Percentiles rank a stretch among this genome's conserved stretches.
Conservation (phyloP, 2,797 vertebrate species). For the Sus cebifrons region DNA sequence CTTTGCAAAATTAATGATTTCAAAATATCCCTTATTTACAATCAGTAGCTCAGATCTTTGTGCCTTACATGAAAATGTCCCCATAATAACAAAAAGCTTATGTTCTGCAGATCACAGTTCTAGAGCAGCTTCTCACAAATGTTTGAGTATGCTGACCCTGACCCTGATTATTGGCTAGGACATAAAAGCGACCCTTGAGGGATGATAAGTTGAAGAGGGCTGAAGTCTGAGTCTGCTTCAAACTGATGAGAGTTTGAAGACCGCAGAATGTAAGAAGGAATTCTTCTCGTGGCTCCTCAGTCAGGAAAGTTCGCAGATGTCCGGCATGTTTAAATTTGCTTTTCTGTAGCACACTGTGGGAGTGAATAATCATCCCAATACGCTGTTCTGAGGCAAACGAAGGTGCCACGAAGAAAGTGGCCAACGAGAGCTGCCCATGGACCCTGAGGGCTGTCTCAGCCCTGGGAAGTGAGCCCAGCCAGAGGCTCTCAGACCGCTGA, state of each 20-base stretch:
- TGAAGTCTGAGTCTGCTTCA: not conserved
- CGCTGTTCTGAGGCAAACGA: not conserved
- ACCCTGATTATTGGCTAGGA: not conserved
- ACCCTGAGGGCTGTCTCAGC: fast-evolving
- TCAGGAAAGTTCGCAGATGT: not conserved
- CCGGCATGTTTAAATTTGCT: not conserved
- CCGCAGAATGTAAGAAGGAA: not conserved
- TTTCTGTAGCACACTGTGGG: not conserved
- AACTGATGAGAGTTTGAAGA: not conserved
- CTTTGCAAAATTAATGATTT: not conserved
- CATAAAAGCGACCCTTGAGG: not conserved
- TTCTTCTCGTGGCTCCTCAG: not conserved
- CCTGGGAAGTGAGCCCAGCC: fast-evolving
- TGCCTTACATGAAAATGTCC: not conserved
- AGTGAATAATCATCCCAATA: too few species aligned
- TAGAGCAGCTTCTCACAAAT: not conserved
- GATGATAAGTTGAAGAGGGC: too few species aligned
- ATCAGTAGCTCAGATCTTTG: not conserved
- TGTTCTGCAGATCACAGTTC: not conserved
- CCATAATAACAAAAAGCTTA: not conserved
- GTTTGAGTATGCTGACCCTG: not conserved
- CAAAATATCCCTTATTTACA: not conserved
- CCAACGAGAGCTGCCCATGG: too few species aligned
- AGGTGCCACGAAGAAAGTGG: fast-evolving
- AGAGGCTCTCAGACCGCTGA: fast-evolving